These are phyloP conservation scores for Chelmon rostratus DNA, from an alignment of 2,797 vertebrate genomes.

Conservation along the genomic window DNA sequence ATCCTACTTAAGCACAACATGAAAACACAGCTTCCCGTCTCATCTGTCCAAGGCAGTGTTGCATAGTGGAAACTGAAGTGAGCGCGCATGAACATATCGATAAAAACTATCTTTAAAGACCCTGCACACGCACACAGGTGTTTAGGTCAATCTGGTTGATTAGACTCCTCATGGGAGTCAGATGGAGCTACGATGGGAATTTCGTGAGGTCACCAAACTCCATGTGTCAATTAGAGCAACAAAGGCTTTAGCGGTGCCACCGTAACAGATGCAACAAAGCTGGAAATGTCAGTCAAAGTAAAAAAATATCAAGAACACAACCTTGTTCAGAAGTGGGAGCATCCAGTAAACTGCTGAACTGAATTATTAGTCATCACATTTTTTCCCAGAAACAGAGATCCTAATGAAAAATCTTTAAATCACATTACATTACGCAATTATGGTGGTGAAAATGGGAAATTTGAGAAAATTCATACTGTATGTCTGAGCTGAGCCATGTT, in stretches of 20 bases:
- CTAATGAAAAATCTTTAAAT: not conserved
- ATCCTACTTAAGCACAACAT: not conserved
- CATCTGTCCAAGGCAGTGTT: not conserved
- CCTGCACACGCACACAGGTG: not conserved
- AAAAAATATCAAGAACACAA: not conserved
- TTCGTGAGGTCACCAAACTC: not conserved
- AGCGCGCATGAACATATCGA: not conserved
- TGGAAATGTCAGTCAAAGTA: not conserved
- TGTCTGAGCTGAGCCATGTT: not conserved
- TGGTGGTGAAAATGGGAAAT: too few relatives aligned
- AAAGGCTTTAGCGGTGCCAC: not conserved
- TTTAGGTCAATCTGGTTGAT: not conserved
- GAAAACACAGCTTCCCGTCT: not conserved
- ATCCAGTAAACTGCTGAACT: not conserved
- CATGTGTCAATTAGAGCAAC: not conserved
- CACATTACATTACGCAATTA: not conserved
- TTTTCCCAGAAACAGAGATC: too few relatives aligned
- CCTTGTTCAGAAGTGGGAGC: not conserved
- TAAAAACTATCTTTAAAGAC: not conserved
- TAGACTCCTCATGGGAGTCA: too few relatives aligned
- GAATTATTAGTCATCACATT: not conserved
- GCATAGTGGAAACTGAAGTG: constrained; percentile 4
- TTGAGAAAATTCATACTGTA: not conserved
- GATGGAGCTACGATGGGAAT: not conserved
- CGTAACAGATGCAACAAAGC: not conserved